These are phyloP conservation scores for Desoria tigrina DNA, from an alignment of 2,888 invertebrate species.

Conservation along the genomic window DNA sequence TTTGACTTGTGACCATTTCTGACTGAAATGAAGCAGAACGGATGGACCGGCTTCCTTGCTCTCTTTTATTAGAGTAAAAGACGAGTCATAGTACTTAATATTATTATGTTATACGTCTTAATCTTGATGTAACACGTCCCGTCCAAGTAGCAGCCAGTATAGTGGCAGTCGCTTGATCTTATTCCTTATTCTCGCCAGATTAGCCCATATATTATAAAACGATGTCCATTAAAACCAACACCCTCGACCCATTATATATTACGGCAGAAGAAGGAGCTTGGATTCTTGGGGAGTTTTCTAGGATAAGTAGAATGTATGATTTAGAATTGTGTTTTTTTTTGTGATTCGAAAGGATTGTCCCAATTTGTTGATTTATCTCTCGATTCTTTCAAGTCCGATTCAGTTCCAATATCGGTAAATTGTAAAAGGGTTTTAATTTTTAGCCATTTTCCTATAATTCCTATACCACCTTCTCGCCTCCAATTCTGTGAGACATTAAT, in stretches of 20 bases:
- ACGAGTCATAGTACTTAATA: too few species aligned
- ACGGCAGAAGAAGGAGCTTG: slow-evolving; percentile 3
- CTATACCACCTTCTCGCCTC: too few species aligned
- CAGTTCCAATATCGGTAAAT: background rate
- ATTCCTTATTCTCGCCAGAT: background rate
- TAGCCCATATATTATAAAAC: slow-evolving; percentile 4
- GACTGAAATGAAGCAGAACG: slow-evolving; percentile 2
- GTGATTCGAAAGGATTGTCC: background rate
- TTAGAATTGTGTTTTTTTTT: too few species aligned
- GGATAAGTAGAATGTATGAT: too few species aligned
- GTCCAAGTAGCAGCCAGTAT: too few species aligned
- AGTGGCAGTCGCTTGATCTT: background rate
- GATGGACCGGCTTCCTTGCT: slow-evolving; percentile 9
- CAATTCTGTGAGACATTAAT: too few species aligned
- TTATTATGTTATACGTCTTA: too few species aligned
- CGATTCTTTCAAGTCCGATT: background rate
- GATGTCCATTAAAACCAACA: slow-evolving; percentile 3
- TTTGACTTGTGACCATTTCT: slow-evolving; percentile 8
- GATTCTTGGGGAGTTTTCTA: too few species aligned
- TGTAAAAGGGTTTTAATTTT: background rate
- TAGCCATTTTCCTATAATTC: too few species aligned
- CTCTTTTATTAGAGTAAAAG: background rate
- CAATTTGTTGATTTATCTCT: background rate
- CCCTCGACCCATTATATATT: background rate
- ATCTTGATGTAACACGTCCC: slow-evolving; percentile 2